Conservation (phyloP, 2,888 invertebrate genomes). For the Aplocera efformata region DNA sequence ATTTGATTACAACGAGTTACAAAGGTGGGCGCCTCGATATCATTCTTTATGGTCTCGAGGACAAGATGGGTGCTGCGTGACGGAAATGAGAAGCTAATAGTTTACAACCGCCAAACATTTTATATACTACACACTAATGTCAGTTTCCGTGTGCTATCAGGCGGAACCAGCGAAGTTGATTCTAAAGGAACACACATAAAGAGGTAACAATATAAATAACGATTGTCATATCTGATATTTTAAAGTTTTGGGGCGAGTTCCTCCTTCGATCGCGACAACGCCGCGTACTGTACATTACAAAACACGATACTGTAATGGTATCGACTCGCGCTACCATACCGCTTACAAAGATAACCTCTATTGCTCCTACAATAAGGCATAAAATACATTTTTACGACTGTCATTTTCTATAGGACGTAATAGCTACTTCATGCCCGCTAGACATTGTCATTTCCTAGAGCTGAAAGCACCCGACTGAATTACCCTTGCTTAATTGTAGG, state of each 20-base stretch:
- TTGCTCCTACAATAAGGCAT: constrained; percentile 58
- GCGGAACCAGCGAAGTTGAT: too few species aligned
- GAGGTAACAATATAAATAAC: too few species aligned
- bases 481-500: constrained; percentile 20
- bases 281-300: constrained; percentile 4
- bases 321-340: constrained; percentile 53
- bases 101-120: too few species aligned
- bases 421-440: constrained; percentile 46
- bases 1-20: not conserved
- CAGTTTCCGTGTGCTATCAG: too few species aligned
- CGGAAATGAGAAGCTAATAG: too few species aligned
- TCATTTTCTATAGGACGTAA: constrained; percentile 43
- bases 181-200: too few species aligned
- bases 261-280: not conserved
- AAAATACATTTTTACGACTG: constrained; percentile 45
- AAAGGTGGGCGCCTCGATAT: not conserved
- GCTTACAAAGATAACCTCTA: constrained; percentile 58
- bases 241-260: too few species aligned
- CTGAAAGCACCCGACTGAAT: constrained; percentile 49
- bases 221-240: too few species aligned
- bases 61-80: too few species aligned
- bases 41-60: too few species aligned
- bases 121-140: too few species aligned
- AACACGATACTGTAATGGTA: constrained; percentile 30
- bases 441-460: constrained; percentile 43